phyloP scores from a whole-genome alignment of 35 echinoderm and acorn worm species.

The Lytechinus variegatus region DNA sequence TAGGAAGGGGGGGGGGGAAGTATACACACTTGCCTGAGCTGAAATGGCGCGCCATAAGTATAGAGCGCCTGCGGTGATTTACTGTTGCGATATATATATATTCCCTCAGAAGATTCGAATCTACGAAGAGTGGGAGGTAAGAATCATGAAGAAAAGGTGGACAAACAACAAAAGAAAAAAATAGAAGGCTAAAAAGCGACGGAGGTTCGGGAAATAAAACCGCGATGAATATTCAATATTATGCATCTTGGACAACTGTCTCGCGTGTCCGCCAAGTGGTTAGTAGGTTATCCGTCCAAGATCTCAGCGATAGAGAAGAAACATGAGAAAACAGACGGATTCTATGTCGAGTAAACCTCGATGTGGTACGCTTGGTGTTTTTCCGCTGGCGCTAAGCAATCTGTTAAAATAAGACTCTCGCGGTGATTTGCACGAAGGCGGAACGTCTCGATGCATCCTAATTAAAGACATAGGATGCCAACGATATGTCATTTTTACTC shows the following conservation, averaged over 20 bases:
- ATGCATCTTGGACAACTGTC: constrained; percentile 42
- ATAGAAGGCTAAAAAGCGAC: background rate
- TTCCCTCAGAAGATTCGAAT: background rate
- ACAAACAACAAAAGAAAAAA: background rate
- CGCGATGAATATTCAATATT: constrained; percentile 40
- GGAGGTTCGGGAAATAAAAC: constrained; percentile 27
- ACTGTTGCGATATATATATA: background rate
- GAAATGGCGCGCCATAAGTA: constrained; percentile 1
- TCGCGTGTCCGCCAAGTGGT: background rate
- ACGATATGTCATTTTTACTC: background rate
- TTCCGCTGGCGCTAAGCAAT: background rate
- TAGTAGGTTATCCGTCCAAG: constrained; percentile 31
- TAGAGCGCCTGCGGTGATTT: background rate
- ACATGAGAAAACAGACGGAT: constrained; percentile 18
- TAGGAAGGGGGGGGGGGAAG: background rate
- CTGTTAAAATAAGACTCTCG: background rate
- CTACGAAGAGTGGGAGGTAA: background rate
- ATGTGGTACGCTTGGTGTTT: background rate
- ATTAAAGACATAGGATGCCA: background rate
- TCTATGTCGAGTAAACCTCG: background rate
- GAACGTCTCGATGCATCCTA: constrained; percentile 7
- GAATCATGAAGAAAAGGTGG: background rate
- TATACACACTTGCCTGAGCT: background rate
- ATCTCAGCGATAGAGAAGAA: constrained; percentile 5
- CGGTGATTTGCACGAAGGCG: background rate